phyloP scores from a whole-genome alignment of 2,113 vertebrate species.

The Progne subis region DNA sequence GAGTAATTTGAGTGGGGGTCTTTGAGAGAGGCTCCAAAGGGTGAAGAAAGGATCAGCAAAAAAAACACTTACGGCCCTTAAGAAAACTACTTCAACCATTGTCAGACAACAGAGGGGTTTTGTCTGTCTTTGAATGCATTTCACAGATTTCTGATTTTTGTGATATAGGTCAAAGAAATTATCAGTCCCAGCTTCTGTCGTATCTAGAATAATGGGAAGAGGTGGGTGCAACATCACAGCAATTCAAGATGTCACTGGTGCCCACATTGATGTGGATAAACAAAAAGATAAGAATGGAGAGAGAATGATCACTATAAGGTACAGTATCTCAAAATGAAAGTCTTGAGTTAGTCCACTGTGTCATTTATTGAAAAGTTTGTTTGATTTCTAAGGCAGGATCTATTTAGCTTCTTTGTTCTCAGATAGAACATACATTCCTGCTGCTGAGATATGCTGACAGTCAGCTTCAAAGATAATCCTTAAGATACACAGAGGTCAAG shows the following conservation, averaged over 20 bases:
- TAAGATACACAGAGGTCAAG: background rate
- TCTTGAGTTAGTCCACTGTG: background rate
- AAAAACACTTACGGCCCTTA: background rate
- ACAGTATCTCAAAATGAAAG: slow-evolving; percentile 26
- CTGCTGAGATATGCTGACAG: background rate
- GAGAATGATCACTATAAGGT: slow-evolving; percentile 99
- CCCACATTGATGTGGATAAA: slow-evolving; percentile 98
- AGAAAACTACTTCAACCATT: background rate
- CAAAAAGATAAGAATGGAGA: slow-evolving; percentile 99
- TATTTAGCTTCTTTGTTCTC: background rate
- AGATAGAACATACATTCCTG: background rate
- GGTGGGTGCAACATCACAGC: slow-evolving; percentile 98
- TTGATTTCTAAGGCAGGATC: background rate
- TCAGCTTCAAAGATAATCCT: background rate
- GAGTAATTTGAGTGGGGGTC: background rate
- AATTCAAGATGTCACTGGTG: slow-evolving; percentile 97
- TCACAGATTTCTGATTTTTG: slow-evolving; percentile 46
- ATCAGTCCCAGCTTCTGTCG: slow-evolving; percentile 96
- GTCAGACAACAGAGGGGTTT: background rate
- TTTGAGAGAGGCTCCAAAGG: background rate
- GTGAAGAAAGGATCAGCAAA: background rate
- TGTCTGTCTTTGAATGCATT: background rate
- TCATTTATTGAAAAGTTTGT: background rate
- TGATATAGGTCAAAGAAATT: slow-evolving; percentile 95
- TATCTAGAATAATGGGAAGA: slow-evolving; percentile 98